phyloP scores from a whole-genome alignment of 2,888 invertebrate genomes.

The Bedellia somnulentella region DNA sequence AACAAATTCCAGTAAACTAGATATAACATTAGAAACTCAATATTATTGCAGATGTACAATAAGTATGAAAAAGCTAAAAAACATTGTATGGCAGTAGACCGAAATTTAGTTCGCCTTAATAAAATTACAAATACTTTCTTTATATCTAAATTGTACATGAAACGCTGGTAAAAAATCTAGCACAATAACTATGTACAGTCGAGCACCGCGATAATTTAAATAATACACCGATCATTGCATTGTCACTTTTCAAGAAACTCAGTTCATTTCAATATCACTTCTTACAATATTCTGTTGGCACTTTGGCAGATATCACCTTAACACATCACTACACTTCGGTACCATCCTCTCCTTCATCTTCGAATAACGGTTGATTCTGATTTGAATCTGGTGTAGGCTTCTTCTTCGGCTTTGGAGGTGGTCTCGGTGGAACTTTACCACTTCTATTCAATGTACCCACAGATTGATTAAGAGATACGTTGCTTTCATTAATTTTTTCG shows the following conservation, averaged over 20 bases:
- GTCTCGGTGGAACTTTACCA: conserved; percentile 78
- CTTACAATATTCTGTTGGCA: conserved; percentile 24
- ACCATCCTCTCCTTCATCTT: conserved; percentile 87
- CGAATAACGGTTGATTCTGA: conserved; percentile 74
- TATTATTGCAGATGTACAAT: too few species aligned
- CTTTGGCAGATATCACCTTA: conserved; percentile 22
- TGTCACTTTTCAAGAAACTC: conserved; percentile 13
- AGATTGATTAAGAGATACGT: conserved; percentile 34
- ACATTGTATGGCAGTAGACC: too few species aligned
- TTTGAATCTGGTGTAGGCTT: conserved; percentile 62
- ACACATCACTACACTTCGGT: conserved; percentile 75
- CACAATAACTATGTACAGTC: conserved; percentile 48
- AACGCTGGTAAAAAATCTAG: conserved; percentile 61
- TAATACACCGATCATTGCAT: conserved; percentile 2
- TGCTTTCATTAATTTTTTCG: conserved; percentile 36
- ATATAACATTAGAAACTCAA: too few species aligned
- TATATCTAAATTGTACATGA: conserved; percentile 34
- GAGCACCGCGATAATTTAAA: conserved; percentile 44
- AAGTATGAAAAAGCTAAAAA: too few species aligned
- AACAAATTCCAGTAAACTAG: too few species aligned
- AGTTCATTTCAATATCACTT: background rate
- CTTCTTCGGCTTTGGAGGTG: conserved; percentile 84
- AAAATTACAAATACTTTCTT: conserved; percentile 37
- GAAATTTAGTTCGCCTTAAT: too few species aligned
- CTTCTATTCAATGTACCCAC: conserved; percentile 43